Percentiles rank a stretch among this genome's conserved stretches.
Conservation (phyloP, 2,113 vertebrate species). For the human (Homo sapiens) region GRCh38 chr2:163613001-163613500, state of each 20-base stretch:
- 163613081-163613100: slow-evolving; percentile 12
- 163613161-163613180: not conserved
- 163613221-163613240: slow-evolving; percentile 62
- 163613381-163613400: slow-evolving; percentile 82
- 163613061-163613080: not conserved
- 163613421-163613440: slow-evolving; percentile 75
- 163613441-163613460: slow-evolving; percentile 83
- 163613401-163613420: slow-evolving; percentile 83
- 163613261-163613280: slow-evolving; percentile 80
- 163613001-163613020: slow-evolving; percentile 28
- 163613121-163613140: not conserved
- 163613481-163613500: slow-evolving; percentile 83
- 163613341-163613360: slow-evolving; percentile 79
- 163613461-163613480: slow-evolving; percentile 85
- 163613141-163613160: not conserved
- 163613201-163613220: slow-evolving; percentile 69
- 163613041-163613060: slow-evolving; percentile 30
- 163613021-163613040: not conserved
- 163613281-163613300: slow-evolving; percentile 85
- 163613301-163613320: slow-evolving; percentile 83
- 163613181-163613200: slow-evolving; percentile 5
- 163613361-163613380: slow-evolving; percentile 83
- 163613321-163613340: slow-evolving; percentile 83
- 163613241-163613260: slow-evolving; percentile 79
- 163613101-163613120: not conserved